These are phyloP conservation scores for Oscheius sp. DNA, from an alignment of 2,888 invertebrate species.

Conservation along the genomic window DNA sequence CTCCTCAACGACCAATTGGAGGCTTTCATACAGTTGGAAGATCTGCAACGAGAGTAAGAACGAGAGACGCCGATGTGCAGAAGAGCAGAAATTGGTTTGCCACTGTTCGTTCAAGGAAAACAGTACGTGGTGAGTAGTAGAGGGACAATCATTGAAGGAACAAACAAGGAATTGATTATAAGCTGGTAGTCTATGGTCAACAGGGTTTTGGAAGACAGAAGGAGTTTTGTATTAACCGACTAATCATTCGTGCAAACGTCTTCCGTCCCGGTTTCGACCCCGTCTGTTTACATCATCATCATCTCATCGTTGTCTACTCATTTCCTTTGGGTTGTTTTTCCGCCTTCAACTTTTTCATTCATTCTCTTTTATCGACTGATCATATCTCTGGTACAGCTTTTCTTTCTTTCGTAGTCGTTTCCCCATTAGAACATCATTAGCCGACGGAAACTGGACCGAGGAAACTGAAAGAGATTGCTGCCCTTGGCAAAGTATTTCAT, in stretches of 20 bases:
- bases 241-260: conserved; percentile 24
- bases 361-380: too few species aligned
- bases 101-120: conserved; percentile 15
- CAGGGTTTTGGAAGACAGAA: neutral
- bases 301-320: conserved; percentile 1
- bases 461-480: conserved; percentile 14
- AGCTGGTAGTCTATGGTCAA: neutral
- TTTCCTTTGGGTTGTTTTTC: neutral
- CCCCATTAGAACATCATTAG: neutral
- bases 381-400: too few species aligned
- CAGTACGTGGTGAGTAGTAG: neutral
- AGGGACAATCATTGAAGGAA: neutral
- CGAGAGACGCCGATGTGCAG: neutral
- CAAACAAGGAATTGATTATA: neutral
- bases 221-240: conserved; percentile 17
- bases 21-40: conserved; percentile 24
- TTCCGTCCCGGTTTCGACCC: neutral
- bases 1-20: conserved; percentile 16
- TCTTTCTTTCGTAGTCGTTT: too few species aligned
- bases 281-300: too few species aligned
- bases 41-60: neutral
- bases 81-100: conserved; percentile 6
- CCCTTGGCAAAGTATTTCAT: neutral
- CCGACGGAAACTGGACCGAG: conserved; percentile 11
- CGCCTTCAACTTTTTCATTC: too few species aligned